These are phyloP conservation scores for Cosmopolites sordidus DNA, from an alignment of 2,888 invertebrate species.

Conservation along the genomic window DNA sequence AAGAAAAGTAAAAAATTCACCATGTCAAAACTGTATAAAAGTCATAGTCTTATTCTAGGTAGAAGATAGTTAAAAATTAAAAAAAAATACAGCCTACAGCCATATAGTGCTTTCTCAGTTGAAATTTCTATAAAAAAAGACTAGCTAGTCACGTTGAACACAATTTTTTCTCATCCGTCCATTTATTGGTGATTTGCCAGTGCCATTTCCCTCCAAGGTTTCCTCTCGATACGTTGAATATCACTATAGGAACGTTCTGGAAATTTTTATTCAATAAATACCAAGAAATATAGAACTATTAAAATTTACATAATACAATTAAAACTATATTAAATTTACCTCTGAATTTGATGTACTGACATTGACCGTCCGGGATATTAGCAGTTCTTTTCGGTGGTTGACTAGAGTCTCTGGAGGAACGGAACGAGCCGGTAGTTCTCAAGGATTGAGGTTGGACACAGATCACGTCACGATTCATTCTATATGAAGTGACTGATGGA, in stretches of 20 bases:
- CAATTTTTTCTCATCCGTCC: not conserved
- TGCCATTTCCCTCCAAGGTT: conserved; percentile 39
- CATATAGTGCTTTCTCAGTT: not conserved
- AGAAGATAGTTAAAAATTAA: too few relatives aligned
- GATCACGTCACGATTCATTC: conserved; percentile 44
- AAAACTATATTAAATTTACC: too few relatives aligned
- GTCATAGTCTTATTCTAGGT: too few relatives aligned
- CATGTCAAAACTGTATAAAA: too few relatives aligned
- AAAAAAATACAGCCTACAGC: not conserved
- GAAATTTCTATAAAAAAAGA: not conserved
- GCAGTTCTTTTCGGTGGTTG: conserved; percentile 31
- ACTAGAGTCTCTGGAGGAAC: conserved; percentile 30
- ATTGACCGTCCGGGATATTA: conserved; percentile 37
- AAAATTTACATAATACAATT: too few relatives aligned
- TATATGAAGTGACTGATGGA: conserved; percentile 45
- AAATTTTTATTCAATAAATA: too few relatives aligned
- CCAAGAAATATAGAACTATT: too few relatives aligned
- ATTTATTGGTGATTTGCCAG: conserved; percentile 19
- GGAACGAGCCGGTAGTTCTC: conserved; percentile 40
- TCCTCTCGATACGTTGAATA: conserved; percentile 51
- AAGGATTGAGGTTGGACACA: conserved; percentile 45
- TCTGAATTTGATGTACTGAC: conserved; percentile 47
- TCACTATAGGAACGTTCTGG: conserved; percentile 59
- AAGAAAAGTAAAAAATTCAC: too few relatives aligned
- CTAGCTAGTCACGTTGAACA: conserved; percentile 1